These are phyloP conservation scores for Sphaerophoria rueppellii DNA, from an alignment of 2,888 invertebrate species.

Conservation along the genomic window DNA sequence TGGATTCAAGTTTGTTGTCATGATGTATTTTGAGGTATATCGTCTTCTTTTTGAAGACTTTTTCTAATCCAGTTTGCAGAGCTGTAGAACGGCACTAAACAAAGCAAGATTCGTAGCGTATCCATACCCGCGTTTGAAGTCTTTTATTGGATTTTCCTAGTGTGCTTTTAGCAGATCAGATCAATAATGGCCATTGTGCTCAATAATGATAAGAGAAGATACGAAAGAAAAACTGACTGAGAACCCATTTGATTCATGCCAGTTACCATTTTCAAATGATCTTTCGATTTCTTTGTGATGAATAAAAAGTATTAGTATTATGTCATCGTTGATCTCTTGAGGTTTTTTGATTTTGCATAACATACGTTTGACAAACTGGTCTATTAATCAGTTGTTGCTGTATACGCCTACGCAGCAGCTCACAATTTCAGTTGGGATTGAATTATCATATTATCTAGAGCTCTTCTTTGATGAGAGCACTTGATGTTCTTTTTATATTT, in stretches of 20 bases:
- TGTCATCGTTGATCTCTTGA: conserved; percentile 60
- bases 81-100: conserved; percentile 73
- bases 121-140: conserved; percentile 71
- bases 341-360: conserved; percentile 55
- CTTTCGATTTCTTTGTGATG: conserved; percentile 69
- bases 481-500: no score
- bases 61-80: conserved; percentile 55
- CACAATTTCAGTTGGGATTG: conserved; percentile 39
- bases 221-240: conserved; percentile 2
- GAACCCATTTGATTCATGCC: conserved; percentile 33
- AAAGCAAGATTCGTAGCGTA: conserved; percentile 66
- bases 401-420: conserved; percentile 57
- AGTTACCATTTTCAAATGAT: conserved; percentile 60
- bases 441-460: conserved; percentile 63
- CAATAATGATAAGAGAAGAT: background rate
- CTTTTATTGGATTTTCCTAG: conserved; percentile 71
- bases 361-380: conserved; percentile 41
- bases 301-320: conserved; percentile 70
- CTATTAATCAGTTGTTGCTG: conserved; percentile 51
- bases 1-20: conserved; percentile 39
- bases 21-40: conserved; percentile 50
- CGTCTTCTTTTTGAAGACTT: conserved; percentile 41
- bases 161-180: conserved; percentile 63
- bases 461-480: conserved; percentile 57
- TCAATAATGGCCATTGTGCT: conserved; percentile 42